Conservation (phyloP, 2,888 invertebrate species). For the Drosophila emarginata region DNA sequence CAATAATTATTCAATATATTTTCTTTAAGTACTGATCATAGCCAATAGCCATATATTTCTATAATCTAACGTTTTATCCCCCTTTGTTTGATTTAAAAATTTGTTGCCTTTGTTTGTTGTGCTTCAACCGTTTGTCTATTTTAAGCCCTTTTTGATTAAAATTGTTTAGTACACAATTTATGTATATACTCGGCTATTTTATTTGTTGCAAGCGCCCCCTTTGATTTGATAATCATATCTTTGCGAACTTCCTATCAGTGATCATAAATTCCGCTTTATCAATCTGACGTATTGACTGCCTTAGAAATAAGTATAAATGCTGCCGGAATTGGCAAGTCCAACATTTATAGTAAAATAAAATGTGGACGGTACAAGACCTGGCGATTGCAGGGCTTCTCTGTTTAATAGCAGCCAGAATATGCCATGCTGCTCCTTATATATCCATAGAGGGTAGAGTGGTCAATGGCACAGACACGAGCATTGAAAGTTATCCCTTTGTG, state of each 20-base stretch:
- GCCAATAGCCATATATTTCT: too few relatives aligned
- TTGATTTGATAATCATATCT: too few relatives aligned
- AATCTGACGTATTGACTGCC: slow-evolving; percentile 13
- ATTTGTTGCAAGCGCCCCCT: too few relatives aligned
- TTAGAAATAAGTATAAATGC: slow-evolving; percentile 34
- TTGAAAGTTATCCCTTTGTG: slow-evolving; percentile 75
- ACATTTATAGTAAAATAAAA: slow-evolving; percentile 14
- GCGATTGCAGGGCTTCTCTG: slow-evolving; percentile 28
- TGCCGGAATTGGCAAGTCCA: not conserved
- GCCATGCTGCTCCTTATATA: slow-evolving; percentile 43
- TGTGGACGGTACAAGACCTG: slow-evolving; percentile 25
- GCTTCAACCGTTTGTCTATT: too few relatives aligned
- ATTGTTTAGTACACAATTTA: too few relatives aligned
- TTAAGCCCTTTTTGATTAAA: too few relatives aligned
- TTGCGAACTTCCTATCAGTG: slow-evolving; percentile 31
- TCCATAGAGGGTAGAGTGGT: slow-evolving; percentile 70
- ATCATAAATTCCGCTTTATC: slow-evolving; percentile 50
- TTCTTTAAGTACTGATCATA: too few relatives aligned
- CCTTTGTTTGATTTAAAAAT: too few relatives aligned
- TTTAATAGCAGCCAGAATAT: slow-evolving; percentile 35
- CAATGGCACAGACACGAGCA: slow-evolving; percentile 73
- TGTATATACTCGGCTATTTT: too few relatives aligned
- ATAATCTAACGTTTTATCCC: too few relatives aligned
- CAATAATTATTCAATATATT: too few relatives aligned
- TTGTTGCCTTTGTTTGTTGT: too few relatives aligned